Percentiles rank a stretch among this genome's conserved stretches.
These are phyloP conservation scores for Orchestia grillus DNA, from an alignment of 1,140 invertebrate genomes.

Conservation along the genomic window DNA sequence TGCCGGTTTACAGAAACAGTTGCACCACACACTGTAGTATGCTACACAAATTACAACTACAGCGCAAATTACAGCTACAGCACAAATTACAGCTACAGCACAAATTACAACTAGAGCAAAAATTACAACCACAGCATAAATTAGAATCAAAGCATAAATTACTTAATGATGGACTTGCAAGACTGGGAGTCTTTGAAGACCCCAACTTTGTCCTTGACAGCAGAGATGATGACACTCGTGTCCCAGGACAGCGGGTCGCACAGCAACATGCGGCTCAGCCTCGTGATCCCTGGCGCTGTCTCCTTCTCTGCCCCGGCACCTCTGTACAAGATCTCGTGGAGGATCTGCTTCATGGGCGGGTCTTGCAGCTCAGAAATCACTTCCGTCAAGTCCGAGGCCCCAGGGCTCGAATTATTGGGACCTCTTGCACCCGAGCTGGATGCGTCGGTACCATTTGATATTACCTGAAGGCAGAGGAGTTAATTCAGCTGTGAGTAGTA, in stretches of 20 bases:
- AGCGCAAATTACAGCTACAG: background rate
- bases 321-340: background rate
- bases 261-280: conserved; percentile 17
- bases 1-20: too few species aligned
- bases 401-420: background rate
- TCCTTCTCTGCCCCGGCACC: background rate
- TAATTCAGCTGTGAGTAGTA: background rate
- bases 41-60: too few species aligned
- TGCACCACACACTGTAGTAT: too few species aligned
- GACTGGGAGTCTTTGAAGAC: conserved; percentile 22
- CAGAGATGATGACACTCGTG: background rate
- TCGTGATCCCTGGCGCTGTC: background rate
- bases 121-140: background rate
- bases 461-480: background rate
- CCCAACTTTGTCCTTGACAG: background rate
- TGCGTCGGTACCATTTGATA: background rate
- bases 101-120: too few species aligned
- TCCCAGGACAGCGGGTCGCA: background rate
- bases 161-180: background rate
- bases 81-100: background rate
- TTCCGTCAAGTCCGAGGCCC: background rate
- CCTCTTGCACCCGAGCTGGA: background rate
- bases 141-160: background rate
- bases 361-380: background rate
- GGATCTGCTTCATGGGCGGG: background rate